Evolutionary conservation across 2,113 vertebrate genomes (phyloP), one percentile per base, ranked within the genome.

Genomic region (Chloropsis hardwickii): DNA sequence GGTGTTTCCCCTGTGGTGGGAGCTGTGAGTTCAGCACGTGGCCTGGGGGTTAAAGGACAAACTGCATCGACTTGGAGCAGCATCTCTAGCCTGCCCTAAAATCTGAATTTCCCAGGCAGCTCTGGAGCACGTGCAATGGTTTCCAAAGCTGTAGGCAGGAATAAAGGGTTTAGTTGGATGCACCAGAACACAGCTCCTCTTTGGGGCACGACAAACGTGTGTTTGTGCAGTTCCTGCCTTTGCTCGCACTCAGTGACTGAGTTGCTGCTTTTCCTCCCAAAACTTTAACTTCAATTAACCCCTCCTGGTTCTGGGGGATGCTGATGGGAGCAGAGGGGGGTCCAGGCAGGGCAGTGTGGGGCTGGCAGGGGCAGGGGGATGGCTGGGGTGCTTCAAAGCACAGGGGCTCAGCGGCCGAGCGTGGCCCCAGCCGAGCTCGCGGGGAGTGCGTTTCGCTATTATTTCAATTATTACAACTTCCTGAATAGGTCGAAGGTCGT

Each of bases 391-490:
- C 92, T 97, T 97, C 96, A 97, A 97, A 98, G 95, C 37, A 11
- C 29, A 18, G 20, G 47, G 86, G 91, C n/a, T 85, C 47, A 7
- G 72, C 18, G 21, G 94, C 69, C 14, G 48, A 94, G 92, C 78
- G 13, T 35, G n/a, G 97, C 96, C 96, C 88, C 44, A 22, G 77
- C 95, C 78, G 69, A 88, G 97, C 94, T 95, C 87, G 25, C 74
- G 60, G 97, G 96, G 97, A 98, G 95, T 12, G 81, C 65, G 86
- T 98, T 98, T 95, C 72, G 88, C 97, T 98, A 97, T 98, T 98
- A 98, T 98, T 98, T 97, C 97, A 98, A 97, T 98, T 98, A 98
- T 98, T 98, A 98, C 96, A 98, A 98, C 98, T 98, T 98, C 98
- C 98, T 98, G 97, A 77, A 96, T 94, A 97, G 98, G 98, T 98